Percentiles rank a stretch among this genome's conserved stretches.
Evolutionary conservation across 2,113 vertebrate species (phyloP).

Genomic region (Casuarius casuarius): DNA sequence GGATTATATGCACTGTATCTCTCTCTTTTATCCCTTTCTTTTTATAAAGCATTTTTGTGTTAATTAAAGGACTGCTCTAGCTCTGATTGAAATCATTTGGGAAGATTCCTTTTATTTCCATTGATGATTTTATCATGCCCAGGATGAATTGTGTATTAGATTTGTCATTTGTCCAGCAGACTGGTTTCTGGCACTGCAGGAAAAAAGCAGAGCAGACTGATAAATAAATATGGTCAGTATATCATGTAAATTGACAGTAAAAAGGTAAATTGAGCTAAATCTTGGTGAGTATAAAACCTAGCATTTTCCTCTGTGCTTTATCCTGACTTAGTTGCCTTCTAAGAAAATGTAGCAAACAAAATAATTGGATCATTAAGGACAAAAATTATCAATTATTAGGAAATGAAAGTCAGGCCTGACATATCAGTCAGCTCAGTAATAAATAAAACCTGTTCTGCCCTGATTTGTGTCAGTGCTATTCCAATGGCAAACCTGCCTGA

Average conservation of each 20-base stretch:
- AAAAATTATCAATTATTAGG: neutral
- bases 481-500: neutral
- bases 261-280: neutral
- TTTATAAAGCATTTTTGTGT: neutral
- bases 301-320: neutral
- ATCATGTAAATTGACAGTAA: neutral
- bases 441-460: neutral
- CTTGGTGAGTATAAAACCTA: neutral
- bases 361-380: neutral
- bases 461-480: neutral
- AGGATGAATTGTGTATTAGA: slow-evolving; percentile 26
- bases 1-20: neutral
- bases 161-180: slow-evolving; percentile 20
- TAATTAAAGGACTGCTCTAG: neutral
- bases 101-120: slow-evolving; percentile 45
- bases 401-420: neutral
- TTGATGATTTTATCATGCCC: slow-evolving; percentile 40
- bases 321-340: neutral
- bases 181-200: neutral
- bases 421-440: neutral
- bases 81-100: neutral
- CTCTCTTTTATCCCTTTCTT: slow-evolving; percentile 6
- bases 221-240: neutral
- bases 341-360: neutral
- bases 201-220: neutral